Percentiles rank a stretch among this genome's conserved stretches.
Conservation (phyloP, 2,888 invertebrate species). For the Gryllus longicercus region DNA sequence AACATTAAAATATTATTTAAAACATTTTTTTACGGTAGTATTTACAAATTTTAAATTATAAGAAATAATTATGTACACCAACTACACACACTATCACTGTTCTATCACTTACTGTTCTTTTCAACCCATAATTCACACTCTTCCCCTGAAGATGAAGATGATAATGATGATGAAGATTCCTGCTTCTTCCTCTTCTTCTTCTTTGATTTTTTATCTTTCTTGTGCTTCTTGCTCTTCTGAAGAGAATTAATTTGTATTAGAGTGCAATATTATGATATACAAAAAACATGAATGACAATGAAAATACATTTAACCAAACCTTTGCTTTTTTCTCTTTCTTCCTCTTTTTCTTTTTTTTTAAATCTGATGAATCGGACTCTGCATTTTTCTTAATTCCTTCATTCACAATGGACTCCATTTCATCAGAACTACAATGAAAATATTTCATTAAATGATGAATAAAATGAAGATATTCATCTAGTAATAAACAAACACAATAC, state of each 20-base stretch:
- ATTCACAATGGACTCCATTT: conserved; percentile 38
- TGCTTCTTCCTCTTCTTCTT: conserved; percentile 57
- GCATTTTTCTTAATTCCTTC: conserved; percentile 35
- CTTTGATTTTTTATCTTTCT: conserved; percentile 51
- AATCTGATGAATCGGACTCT: conserved; percentile 37
- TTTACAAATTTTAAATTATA: no score
- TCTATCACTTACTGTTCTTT: neutral
- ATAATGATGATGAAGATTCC: conserved; percentile 43
- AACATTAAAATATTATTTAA: no score
- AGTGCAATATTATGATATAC: neutral
- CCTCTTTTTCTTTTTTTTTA: conserved; percentile 43
- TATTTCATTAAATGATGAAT: neutral
- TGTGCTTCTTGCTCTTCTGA: conserved; percentile 30
- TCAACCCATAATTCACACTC: conserved; percentile 33
- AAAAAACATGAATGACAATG: neutral
- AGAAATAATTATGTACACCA: no score
- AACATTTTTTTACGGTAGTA: no score
- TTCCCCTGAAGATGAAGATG: conserved; percentile 40
- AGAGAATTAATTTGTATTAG: neutral
- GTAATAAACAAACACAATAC: conserved; percentile 41
- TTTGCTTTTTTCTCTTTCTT: conserved; percentile 53
- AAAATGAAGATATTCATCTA: no score
- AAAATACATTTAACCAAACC: conserved; percentile 20
- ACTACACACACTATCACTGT: no score
- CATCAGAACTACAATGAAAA: conserved; percentile 44